These are phyloP conservation scores for Tetrax tetrax DNA, from an alignment of 2,113 vertebrate species.

Conservation along the genomic window DNA sequence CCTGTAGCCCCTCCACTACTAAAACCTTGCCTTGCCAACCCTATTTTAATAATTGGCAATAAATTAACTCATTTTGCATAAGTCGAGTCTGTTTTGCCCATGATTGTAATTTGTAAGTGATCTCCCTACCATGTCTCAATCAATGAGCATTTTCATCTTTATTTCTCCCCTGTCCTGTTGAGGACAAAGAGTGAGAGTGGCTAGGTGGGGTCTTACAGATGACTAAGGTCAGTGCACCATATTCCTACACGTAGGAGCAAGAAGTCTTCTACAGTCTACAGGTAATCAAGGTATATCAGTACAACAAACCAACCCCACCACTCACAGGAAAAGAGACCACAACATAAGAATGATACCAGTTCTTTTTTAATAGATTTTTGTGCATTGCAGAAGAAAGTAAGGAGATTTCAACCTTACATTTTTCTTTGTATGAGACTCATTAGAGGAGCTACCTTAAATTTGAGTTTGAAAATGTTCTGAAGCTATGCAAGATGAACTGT, in stretches of 20 bases:
- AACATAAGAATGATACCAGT: background rate
- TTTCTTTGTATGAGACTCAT: background rate
- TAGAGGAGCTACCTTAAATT: background rate
- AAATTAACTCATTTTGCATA: background rate
- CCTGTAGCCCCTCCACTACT: too few relatives aligned
- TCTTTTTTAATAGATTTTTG: background rate
- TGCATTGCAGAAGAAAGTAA: background rate
- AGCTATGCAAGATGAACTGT: background rate
- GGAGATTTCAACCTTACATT: background rate
- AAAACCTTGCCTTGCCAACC: background rate
- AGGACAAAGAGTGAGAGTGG: background rate
- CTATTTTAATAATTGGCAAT: background rate
- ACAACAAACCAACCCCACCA: background rate
- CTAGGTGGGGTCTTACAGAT: background rate
- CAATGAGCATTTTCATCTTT: background rate
- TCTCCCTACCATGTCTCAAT: background rate
- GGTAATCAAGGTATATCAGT: background rate
- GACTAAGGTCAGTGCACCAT: background rate
- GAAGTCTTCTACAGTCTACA: background rate
- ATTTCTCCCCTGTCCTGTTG: background rate
- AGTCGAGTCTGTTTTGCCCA: background rate
- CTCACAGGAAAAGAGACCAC: background rate
- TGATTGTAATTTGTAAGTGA: background rate
- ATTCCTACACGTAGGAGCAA: background rate
- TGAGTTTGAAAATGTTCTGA: background rate